phyloP scores from a whole-genome alignment of 2,113 vertebrate genomes.

The Misgurnus mizolepis region DNA sequence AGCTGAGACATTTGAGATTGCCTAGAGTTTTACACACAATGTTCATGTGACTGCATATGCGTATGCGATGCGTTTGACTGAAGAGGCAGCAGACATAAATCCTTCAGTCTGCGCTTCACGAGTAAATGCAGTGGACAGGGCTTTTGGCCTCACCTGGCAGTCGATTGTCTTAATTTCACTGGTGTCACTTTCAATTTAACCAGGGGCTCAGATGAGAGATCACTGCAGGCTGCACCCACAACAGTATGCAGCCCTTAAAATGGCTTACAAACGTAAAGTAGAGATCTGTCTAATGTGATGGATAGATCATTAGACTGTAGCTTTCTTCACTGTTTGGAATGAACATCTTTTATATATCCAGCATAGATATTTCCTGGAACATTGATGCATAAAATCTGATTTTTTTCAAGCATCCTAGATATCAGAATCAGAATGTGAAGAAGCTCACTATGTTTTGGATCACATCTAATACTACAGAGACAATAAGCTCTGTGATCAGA shows the following conservation, averaged over 20 bases:
- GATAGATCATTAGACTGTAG: neutral
- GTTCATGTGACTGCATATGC: neutral
- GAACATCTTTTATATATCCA: neutral
- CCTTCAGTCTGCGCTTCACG: neutral
- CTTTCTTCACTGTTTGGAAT: neutral
- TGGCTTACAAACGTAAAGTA: neutral
- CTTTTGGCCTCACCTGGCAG: slow-evolving; percentile 31
- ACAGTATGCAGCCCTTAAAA: neutral
- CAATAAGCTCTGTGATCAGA: neutral
- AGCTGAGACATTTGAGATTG: neutral
- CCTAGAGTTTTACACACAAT: slow-evolving; percentile 21
- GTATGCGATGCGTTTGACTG: slow-evolving; percentile 9
- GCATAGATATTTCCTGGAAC: neutral
- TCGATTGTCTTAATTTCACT: slow-evolving; percentile 46
- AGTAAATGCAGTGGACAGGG: slow-evolving; percentile 45
- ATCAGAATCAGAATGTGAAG: too few relatives aligned
- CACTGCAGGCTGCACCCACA: slow-evolving; percentile 22
- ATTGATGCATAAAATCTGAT: neutral
- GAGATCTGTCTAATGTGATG: neutral
- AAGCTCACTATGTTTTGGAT: neutral
- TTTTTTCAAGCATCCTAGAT: too few relatives aligned
- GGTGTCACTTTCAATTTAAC: slow-evolving; percentile 48
- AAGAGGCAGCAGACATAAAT: neutral
- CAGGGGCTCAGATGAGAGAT: slow-evolving; percentile 31
- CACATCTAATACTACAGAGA: neutral